These are phyloP conservation scores for Nesidiocoris tenuis DNA, from an alignment of 2,888 invertebrate genomes.

Conservation along the genomic window DNA sequence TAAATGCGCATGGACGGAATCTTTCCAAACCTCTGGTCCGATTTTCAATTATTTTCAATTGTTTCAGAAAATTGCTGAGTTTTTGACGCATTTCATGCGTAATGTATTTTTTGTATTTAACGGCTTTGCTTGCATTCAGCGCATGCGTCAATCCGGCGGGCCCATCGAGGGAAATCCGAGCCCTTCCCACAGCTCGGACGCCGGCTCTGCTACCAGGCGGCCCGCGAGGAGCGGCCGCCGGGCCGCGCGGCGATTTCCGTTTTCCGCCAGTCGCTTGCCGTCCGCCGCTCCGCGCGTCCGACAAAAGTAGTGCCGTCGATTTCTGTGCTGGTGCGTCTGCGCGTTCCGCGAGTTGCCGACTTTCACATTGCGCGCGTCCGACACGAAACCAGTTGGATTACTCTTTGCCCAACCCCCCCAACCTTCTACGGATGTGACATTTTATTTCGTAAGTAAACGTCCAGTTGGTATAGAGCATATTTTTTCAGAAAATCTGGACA, in stretches of 20 bases:
- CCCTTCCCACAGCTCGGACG: no score
- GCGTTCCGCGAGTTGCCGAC: constrained; percentile 36
- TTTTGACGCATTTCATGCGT: no score
- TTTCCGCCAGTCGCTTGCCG: constrained; percentile 25
- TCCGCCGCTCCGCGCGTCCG: constrained; percentile 1
- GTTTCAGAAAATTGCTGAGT: no score
- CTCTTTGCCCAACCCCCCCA: constrained; percentile 39
- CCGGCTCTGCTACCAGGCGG: no score
- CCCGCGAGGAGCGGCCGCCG: constrained; percentile 9
- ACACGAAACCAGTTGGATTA: constrained; percentile 38
- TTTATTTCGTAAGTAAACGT: constrained; percentile 40
- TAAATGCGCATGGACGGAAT: no score
- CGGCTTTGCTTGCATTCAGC: no score
- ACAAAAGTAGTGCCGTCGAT: constrained; percentile 1
- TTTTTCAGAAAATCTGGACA: no score
- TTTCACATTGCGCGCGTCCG: constrained; percentile 39
- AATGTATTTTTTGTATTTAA: no score
- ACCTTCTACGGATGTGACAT: constrained; percentile 42
- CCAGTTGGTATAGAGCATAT: no score
- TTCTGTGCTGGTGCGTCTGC: constrained; percentile 16
- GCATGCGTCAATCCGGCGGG: background rate
- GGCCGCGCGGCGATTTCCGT: background rate
- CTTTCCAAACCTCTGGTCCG: no score
- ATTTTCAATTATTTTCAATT: no score
- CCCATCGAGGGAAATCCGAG: no score